Base-by-base conservation (phyloP, 2,797 vertebrate species). In the Bovichtus diacanthus region DNA sequence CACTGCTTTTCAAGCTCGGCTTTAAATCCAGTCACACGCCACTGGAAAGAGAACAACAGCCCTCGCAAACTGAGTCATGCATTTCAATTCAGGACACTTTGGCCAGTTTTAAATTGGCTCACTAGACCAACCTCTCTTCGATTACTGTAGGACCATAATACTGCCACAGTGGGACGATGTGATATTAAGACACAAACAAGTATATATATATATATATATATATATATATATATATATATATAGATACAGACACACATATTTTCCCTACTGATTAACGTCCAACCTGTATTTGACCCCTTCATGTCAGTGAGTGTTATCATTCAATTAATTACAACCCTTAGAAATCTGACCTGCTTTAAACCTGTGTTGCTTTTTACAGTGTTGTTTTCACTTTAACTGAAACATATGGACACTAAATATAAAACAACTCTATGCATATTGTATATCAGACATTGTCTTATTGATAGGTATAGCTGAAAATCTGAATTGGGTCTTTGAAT, bases 1-100 rank as follows among this genome's bases (percentile, higher is more conserved):
- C 46, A 5, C 9, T 9, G 55, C 76, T 65, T 78, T 78, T 71
- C 36, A 27, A 76, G 76, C 73, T 78, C 55, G 23, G 61, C 78
- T 86, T 90, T 88, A 86, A 93, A 87, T 81, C 80, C 78, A 6
- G 90, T 88, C 87, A 90, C 86, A 81, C 78, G 87, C 78, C 79
- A 76, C 60, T 77, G 80, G 72, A 47, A 53, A 47, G 68, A 67
- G 80, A 78, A 70, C 78, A 74, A 79, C 87, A 84, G 55, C 11
- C 43, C 64, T 81, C 38, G 54, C 69, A 75, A 73, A 25, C 70
- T 71, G 56, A 74, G 59, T 73, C 64, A 49, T 62, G 82, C 60
- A 82, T 92, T 92, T 90, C 69, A 81, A 85, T 83, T 84, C 56
- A 62, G 74, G 71, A 54, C 58, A 46, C 80, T 81, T 75, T 70